Conservation (phyloP, 2,797 vertebrate genomes). For the Rhabdophis nuchalis region DNA sequence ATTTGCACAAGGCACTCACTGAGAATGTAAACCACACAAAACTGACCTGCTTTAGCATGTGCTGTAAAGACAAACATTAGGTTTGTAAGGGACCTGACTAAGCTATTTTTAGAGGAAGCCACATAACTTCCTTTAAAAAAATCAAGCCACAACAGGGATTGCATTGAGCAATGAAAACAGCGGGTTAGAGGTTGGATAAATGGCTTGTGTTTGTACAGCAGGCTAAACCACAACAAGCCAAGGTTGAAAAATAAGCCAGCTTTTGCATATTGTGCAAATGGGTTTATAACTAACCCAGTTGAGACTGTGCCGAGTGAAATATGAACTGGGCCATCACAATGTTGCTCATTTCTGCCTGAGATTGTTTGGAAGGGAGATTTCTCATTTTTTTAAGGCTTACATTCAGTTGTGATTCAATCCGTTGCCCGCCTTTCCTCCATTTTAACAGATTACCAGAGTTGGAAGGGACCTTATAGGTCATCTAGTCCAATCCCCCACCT, state of each 20-base stretch:
- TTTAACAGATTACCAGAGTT: too few relatives aligned
- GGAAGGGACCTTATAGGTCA: too few relatives aligned
- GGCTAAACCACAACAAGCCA: not conserved
- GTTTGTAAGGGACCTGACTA: not conserved
- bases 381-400: not conserved
- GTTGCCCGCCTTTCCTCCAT: not conserved
- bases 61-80: not conserved
- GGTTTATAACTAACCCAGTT: not conserved
- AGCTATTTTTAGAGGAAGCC: not conserved
- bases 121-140: not conserved
- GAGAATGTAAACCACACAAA: not conserved
- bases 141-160: not conserved
- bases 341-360: not conserved
- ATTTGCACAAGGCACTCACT: not conserved
- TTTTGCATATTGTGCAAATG: not conserved
- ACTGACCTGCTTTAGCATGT: not conserved
- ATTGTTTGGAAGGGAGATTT: not conserved
- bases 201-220: not conserved
- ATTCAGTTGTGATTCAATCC: not conserved
- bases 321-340: not conserved
- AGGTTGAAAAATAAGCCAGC: not conserved
- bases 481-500: too few relatives aligned
- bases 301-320: not conserved
- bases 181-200: not conserved
- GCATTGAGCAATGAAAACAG: not conserved